These are phyloP conservation scores for Notospermus geniculatus DNA, from an alignment of 1,140 invertebrate genomes.

Conservation along the genomic window DNA sequence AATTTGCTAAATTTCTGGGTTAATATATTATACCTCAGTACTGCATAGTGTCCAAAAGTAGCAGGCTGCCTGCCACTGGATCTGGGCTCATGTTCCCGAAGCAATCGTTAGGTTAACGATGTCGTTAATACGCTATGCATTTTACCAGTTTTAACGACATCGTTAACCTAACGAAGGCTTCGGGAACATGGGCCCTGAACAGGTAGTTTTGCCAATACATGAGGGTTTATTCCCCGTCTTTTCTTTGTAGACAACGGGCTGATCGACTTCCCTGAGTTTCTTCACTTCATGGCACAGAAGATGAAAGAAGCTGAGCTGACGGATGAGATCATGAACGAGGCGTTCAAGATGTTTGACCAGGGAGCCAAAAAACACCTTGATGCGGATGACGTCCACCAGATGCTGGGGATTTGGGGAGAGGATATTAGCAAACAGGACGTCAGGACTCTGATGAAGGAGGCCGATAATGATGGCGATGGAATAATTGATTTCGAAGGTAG, in stretches of 20 bases:
- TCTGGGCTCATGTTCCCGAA: no score
- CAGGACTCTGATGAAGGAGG: not conserved
- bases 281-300: conserved; percentile 4
- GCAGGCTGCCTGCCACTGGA: no score
- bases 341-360: conserved; percentile 1
- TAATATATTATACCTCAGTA: no score
- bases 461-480: not conserved
- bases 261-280: conserved; percentile 8
- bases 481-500: conserved; percentile 4
- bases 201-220: no score
- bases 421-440: not conserved
- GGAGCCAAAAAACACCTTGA: not conserved
- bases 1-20: no score
- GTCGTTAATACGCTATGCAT: no score
- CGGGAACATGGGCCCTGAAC: no score
- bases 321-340: not conserved
- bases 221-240: no score
- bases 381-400: not conserved
- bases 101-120: no score
- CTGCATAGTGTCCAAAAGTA: no score
- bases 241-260: not conserved
- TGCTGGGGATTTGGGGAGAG: not conserved
- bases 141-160: no score
- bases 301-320: conserved; percentile 1
- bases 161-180: no score